Conservation (phyloP, 2,113 vertebrate genomes). For the Malurus cyaneus region DNA sequence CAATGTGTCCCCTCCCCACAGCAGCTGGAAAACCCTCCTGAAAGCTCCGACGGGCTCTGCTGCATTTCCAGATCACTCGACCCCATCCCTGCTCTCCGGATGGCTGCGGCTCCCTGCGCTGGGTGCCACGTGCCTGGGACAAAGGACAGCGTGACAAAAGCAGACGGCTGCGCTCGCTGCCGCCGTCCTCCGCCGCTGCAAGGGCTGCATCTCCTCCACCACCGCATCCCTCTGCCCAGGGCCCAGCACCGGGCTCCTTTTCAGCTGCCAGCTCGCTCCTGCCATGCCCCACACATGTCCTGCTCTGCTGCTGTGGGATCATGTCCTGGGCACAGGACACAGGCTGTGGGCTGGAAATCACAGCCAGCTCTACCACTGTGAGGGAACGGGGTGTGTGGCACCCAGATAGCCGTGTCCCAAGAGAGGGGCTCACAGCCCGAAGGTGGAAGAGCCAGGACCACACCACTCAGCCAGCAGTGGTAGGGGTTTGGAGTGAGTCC, state of each 20-base stretch:
- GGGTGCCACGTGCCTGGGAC: constrained; percentile 21
- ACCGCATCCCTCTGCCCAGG: neutral
- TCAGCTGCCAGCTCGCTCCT: neutral
- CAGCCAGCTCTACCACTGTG: rapidly evolving
- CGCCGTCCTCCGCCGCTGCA: neutral
- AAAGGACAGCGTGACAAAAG: constrained; percentile 51
- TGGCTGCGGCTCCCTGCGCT: neutral
- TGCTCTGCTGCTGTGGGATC: neutral
- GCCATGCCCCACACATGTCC: rapidly evolving
- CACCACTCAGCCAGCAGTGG: rapidly evolving
- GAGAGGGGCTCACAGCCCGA: rapidly evolving
- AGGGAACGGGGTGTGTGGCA: neutral
- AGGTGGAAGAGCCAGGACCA: neutral
- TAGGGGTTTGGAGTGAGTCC: neutral
- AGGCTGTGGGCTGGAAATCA: neutral
- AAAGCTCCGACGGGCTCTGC: neutral
- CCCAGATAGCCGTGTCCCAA: neutral
- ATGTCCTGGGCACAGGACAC: rapidly evolving
- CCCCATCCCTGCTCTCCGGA: neutral
- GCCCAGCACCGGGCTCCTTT: rapidly evolving
- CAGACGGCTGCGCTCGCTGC: neutral
- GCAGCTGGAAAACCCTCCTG: neutral
- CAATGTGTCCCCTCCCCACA: rapidly evolving
- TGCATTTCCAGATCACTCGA: neutral
- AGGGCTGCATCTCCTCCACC: neutral